Evolutionary conservation across 2,797 vertebrate genomes (phyloP).

Genomic region (Gorsachius magnificus): DNA sequence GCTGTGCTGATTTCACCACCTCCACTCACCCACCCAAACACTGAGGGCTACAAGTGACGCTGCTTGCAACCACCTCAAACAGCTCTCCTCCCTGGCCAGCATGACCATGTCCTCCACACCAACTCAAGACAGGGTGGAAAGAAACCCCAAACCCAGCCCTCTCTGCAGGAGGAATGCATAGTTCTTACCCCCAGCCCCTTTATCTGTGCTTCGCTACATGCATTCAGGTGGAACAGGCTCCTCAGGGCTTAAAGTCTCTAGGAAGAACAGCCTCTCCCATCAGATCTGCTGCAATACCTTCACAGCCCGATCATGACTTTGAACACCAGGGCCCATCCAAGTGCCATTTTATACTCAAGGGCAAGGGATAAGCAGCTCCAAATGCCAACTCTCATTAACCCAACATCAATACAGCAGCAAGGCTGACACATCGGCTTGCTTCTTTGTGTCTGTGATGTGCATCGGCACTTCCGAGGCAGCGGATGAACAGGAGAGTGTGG

Average conservation of each 20-base stretch:
- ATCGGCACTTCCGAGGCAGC: background rate
- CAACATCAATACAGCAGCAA: background rate
- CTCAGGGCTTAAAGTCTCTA: background rate
- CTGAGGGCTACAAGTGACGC: background rate
- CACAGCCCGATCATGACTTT: background rate
- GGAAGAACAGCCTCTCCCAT: background rate
- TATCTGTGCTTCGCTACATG: background rate
- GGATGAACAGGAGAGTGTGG: background rate
- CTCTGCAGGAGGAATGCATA: background rate
- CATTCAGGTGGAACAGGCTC: background rate
- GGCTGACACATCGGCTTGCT: background rate
- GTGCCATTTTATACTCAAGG: background rate
- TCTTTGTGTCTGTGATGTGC: background rate
- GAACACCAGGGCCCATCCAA: background rate
- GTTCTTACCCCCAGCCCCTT: background rate
- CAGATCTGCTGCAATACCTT: background rate
- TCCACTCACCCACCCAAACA: background rate
- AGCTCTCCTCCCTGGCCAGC: background rate
- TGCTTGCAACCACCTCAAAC: background rate
- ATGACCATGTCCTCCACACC: fast-evolving
- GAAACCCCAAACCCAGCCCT: background rate
- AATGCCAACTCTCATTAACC: background rate
- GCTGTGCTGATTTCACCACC: background rate
- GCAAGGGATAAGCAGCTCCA: conserved; percentile 1
- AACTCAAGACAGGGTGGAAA: background rate